These are phyloP conservation scores for Drosophila varians DNA, from an alignment of 1,140 invertebrate genomes.

Conservation along the genomic window DNA sequence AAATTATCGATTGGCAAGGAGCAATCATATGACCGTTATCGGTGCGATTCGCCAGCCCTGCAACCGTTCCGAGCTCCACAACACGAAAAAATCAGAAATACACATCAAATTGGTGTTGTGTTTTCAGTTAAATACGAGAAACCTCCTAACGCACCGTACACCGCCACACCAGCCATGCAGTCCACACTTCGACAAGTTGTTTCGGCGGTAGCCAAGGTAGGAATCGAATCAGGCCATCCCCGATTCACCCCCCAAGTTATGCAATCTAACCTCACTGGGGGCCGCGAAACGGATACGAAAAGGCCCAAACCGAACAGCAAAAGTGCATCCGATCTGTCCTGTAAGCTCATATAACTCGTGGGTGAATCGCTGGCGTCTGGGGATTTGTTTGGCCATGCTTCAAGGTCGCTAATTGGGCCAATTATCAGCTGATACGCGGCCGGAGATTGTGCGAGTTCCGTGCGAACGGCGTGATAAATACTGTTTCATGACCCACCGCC, in stretches of 20 bases:
- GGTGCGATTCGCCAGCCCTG: slow-evolving; percentile 25
- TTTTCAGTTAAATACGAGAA: slow-evolving; percentile 33
- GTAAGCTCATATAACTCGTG: slow-evolving; percentile 1
- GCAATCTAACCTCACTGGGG: slow-evolving; percentile 77
- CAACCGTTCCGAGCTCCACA: slow-evolving; percentile 26
- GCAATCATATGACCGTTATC: slow-evolving; percentile 33
- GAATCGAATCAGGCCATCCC: not conserved
- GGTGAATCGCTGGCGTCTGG: slow-evolving; percentile 8
- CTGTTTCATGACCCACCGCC: not conserved
- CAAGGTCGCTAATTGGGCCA: slow-evolving; percentile 48
- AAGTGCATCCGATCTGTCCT: not conserved
- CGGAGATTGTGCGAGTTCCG: slow-evolving; percentile 44
- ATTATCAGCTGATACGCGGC: slow-evolving; percentile 41
- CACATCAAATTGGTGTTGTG: slow-evolving; percentile 53
- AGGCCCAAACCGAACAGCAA: slow-evolving; percentile 14
- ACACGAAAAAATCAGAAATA: slow-evolving; percentile 44
- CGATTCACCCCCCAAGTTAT: slow-evolving; percentile 56
- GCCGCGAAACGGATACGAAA: slow-evolving; percentile 44
- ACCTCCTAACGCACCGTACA: slow-evolving; percentile 21
- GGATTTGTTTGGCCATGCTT: slow-evolving; percentile 32
- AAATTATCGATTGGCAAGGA: slow-evolving; percentile 5
- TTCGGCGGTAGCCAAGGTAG: slow-evolving; percentile 70
- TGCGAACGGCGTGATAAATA: slow-evolving; percentile 26
- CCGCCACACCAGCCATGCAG: slow-evolving; percentile 64
- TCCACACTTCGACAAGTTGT: slow-evolving; percentile 68